Percentiles rank a stretch among this genome's conserved stretches.
phyloP scores from a whole-genome alignment of 2,113 vertebrate genomes.

The Strix uralensis region DNA sequence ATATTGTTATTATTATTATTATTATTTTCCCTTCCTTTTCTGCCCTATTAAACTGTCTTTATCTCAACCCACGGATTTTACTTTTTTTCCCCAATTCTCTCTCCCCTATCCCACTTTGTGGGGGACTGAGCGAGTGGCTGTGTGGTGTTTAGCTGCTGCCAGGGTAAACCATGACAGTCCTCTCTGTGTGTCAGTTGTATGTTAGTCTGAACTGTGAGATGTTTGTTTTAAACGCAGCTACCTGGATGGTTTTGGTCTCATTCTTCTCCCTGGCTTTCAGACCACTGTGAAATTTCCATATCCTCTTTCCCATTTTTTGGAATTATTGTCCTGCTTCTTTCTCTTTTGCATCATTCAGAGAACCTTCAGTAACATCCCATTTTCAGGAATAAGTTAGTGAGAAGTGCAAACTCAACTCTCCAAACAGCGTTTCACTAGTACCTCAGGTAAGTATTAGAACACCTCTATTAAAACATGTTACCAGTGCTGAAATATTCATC shows the following conservation, averaged over 20 bases:
- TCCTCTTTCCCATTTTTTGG: neutral
- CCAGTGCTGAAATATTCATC: neutral
- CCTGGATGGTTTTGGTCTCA: neutral
- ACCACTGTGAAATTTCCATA: neutral
- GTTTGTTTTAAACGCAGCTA: neutral
- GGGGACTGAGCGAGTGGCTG: no score
- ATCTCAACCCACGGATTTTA: no score
- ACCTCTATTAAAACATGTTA: neutral
- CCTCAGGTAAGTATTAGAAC: neutral
- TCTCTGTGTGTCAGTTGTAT: fast-evolving
- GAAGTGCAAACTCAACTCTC: neutral
- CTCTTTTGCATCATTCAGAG: neutral
- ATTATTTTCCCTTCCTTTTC: no score
- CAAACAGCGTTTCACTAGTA: neutral
- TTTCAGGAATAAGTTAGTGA: neutral
- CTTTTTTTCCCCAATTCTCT: no score
- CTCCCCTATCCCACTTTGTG: no score
- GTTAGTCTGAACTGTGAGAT: neutral
- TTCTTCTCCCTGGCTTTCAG: neutral
- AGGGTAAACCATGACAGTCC: no score
- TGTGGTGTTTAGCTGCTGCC: no score
- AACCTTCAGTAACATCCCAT: neutral
- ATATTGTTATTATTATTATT: no score
- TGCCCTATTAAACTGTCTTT: no score
- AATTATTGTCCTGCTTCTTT: neutral